Evolutionary conservation across 1,140 invertebrate species (phyloP).

Genomic region (Parasteatoda tepidariorum): DNA sequence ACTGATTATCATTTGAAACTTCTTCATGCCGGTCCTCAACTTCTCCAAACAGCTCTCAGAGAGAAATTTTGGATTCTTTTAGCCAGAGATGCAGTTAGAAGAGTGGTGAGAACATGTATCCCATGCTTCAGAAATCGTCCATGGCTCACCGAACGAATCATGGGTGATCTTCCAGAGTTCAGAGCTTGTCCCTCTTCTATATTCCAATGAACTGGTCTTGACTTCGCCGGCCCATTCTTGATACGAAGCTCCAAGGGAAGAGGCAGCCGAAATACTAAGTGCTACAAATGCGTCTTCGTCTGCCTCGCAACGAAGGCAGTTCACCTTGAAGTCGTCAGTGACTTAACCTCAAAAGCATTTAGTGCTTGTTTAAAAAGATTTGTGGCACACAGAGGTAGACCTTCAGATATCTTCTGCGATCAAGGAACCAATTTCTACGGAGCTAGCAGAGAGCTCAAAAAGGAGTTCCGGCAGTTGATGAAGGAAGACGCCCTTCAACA

Average conservation of each 20-base stretch:
- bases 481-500: background rate
- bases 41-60: constrained; percentile 58
- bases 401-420: constrained; percentile 27
- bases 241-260: constrained; percentile 64
- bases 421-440: constrained; percentile 41
- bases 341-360: constrained; percentile 68
- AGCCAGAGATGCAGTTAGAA: no score
- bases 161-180: constrained; percentile 65
- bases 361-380: no score
- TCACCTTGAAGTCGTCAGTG: constrained; percentile 68
- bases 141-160: constrained; percentile 62
- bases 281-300: no score
- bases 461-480: no score
- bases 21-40: constrained; percentile 66
- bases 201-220: constrained; percentile 66
- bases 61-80: constrained; percentile 39
- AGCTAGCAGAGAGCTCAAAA: constrained; percentile 24
- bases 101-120: background rate
- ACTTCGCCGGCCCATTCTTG: constrained; percentile 68
- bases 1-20: constrained; percentile 64
- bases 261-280: constrained; percentile 58
- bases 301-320: no score
- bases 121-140: constrained; percentile 55
- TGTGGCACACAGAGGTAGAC: constrained; percentile 64
- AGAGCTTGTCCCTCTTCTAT: constrained; percentile 63